phyloP scores from a whole-genome alignment of 2,113 vertebrate species.

The Prietella phreatophila region DNA sequence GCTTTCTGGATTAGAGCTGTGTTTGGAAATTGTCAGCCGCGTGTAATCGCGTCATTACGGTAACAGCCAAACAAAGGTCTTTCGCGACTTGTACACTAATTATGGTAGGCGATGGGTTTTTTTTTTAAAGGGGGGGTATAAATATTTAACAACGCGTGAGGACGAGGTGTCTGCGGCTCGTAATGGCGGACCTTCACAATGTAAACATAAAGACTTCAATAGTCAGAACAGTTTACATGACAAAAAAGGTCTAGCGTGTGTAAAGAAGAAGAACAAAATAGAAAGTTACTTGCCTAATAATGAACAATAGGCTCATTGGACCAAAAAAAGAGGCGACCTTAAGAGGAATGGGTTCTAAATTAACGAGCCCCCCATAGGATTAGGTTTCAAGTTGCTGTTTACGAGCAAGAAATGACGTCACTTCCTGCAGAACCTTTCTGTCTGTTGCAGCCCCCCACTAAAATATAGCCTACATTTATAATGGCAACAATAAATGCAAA shows the following conservation, averaged over 20 bases:
- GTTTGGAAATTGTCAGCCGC: neutral
- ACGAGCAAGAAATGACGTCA: neutral
- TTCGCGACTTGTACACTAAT: neutral
- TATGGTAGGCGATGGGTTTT: neutral
- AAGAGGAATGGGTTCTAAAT: neutral
- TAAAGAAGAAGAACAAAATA: neutral
- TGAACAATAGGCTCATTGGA: neutral
- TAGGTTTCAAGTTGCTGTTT: neutral
- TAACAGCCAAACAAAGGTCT: neutral
- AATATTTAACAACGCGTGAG: neutral
- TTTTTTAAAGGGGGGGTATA: neutral
- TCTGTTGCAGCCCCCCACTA: no score
- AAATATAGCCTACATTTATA: no score
- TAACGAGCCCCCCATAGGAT: neutral
- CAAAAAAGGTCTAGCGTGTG: neutral
- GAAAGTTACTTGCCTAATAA: neutral
- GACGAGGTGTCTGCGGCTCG: neutral
- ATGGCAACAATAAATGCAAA: no score
- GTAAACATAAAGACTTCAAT: neutral
- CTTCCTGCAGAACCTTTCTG: neutral
- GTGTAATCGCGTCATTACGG: neutral
- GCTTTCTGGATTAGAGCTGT: neutral
- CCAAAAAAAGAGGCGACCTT: neutral
- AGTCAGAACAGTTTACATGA: neutral
- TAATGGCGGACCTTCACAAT: neutral